These are phyloP conservation scores for Esox masquinongy DNA, from an alignment of 2,797 vertebrate species.

Conservation along the genomic window DNA sequence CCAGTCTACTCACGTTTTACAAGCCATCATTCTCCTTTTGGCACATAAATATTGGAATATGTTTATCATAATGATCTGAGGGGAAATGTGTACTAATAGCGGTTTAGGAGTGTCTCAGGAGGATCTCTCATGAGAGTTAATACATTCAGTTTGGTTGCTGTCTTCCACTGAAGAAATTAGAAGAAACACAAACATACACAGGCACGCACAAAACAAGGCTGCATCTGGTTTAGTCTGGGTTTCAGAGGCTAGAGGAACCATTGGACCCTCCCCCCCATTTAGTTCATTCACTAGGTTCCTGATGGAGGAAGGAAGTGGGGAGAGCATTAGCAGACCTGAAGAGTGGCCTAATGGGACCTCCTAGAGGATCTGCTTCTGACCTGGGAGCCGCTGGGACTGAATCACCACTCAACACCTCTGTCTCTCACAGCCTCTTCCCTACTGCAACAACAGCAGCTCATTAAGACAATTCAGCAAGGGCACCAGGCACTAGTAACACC, in stretches of 20 bases:
- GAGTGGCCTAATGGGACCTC: slow-evolving; percentile 15
- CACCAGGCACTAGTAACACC: not conserved
- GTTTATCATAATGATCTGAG: slow-evolving; percentile 17
- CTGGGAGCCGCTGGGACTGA: slow-evolving; percentile 21
- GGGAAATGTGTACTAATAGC: slow-evolving; percentile 7
- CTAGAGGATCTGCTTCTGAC: not conserved
- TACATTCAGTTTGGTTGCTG: slow-evolving; percentile 51
- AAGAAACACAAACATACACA: slow-evolving; percentile 17
- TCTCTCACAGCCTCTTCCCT: slow-evolving; percentile 7
- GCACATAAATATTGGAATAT: not conserved
- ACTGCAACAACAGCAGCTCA: slow-evolving; percentile 17
- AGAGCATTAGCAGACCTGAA: not conserved
- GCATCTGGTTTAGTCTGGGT: slow-evolving; percentile 21
- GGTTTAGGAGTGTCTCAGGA: slow-evolving; percentile 16
- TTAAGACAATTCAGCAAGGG: slow-evolving; percentile 23
- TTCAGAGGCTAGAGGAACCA: slow-evolving; percentile 21
- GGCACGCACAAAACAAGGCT: slow-evolving; percentile 27
- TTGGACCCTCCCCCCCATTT: slow-evolving; percentile 12
- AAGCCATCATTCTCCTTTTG: slow-evolving; percentile 20
- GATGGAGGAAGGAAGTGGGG: not conserved
- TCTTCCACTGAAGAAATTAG: slow-evolving; percentile 26
- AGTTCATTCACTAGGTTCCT: slow-evolving; percentile 25
- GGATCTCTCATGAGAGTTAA: slow-evolving; percentile 37
- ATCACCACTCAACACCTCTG: slow-evolving; percentile 29
- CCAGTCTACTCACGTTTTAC: slow-evolving; percentile 1